Percentiles rank a stretch among this genome's conserved stretches.
Evolutionary conservation across 2,797 vertebrate genomes (phyloP).

Genomic region (Gouania willdenowi): DNA sequence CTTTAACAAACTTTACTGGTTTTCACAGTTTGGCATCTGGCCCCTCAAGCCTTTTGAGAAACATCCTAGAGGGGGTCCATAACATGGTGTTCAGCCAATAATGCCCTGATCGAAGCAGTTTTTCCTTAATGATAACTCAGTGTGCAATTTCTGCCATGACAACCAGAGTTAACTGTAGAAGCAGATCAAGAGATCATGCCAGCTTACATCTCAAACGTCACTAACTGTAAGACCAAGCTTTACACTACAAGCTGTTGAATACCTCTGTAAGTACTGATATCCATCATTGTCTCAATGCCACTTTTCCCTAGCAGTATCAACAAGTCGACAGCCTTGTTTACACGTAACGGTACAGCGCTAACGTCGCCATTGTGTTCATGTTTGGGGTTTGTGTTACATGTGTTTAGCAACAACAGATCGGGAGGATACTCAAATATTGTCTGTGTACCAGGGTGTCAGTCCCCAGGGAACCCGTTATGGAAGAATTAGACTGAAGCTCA

Average conservation of each 20-base stretch:
- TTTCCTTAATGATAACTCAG: too few relatives aligned
- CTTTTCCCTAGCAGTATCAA: conserved; percentile 21
- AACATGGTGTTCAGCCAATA: too few relatives aligned
- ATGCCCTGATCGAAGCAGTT: too few relatives aligned
- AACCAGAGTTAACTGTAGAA: background rate
- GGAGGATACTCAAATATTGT: conserved; percentile 42
- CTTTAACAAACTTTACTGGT: too few relatives aligned
- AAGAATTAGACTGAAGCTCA: conserved; percentile 44
- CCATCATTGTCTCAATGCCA: conserved; percentile 22
- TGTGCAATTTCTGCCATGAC: too few relatives aligned
- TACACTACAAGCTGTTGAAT: too few relatives aligned
- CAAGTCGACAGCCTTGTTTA: conserved; percentile 53
- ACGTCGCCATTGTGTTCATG: conserved; percentile 11
- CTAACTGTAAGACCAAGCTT: background rate
- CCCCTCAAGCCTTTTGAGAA: too few relatives aligned
- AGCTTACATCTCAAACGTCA: background rate
- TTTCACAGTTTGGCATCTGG: too few relatives aligned
- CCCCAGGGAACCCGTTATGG: conserved; percentile 40
- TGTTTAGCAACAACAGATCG: conserved; percentile 42
- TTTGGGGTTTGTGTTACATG: conserved; percentile 27
- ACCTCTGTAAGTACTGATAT: background rate
- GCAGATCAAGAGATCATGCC: background rate
- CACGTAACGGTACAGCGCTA: conserved; percentile 9
- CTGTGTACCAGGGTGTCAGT: conserved; percentile 30
- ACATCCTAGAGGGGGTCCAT: too few relatives aligned